phyloP scores from a whole-genome alignment of 2,888 invertebrate species.

The Microdon myrmicae region DNA sequence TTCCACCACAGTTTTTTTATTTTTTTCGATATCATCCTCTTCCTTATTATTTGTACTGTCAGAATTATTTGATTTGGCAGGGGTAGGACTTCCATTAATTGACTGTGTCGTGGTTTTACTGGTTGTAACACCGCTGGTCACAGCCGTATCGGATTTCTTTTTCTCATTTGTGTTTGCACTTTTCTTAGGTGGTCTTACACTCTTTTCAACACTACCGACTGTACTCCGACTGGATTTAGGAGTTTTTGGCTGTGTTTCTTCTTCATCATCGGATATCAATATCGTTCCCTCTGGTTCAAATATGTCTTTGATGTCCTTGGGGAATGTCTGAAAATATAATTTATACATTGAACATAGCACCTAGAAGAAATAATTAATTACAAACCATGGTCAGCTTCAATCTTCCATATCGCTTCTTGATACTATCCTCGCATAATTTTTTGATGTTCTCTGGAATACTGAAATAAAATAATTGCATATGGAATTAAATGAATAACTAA shows the following conservation, averaged over 20 bases:
- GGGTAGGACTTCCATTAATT: no score
- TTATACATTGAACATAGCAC: background rate
- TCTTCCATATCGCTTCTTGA: slow-evolving; percentile 5
- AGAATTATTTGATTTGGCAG: no score
- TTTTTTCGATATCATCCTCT: background rate
- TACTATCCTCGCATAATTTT: slow-evolving; percentile 11
- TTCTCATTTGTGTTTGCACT: no score
- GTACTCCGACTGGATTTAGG: no score
- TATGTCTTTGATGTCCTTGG: slow-evolving; percentile 5
- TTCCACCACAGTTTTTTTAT: background rate
- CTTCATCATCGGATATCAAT: slow-evolving; percentile 33
- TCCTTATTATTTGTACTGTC: no score
- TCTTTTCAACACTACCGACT: no score
- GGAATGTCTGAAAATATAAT: slow-evolving; percentile 22
- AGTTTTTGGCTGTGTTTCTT: background rate
- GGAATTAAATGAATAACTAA: no score
- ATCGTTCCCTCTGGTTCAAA: slow-evolving; percentile 18
- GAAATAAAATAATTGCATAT: background rate
- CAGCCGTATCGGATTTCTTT: no score
- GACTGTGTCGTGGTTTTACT: no score
- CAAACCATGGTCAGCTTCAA: slow-evolving; percentile 13
- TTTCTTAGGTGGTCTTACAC: no score
- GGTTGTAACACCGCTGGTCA: no score
- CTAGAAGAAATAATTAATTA: background rate
- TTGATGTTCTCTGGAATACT: slow-evolving; percentile 17